Base-by-base conservation (phyloP, 2,797 vertebrate genomes). In the Characodon lateralis region DNA sequence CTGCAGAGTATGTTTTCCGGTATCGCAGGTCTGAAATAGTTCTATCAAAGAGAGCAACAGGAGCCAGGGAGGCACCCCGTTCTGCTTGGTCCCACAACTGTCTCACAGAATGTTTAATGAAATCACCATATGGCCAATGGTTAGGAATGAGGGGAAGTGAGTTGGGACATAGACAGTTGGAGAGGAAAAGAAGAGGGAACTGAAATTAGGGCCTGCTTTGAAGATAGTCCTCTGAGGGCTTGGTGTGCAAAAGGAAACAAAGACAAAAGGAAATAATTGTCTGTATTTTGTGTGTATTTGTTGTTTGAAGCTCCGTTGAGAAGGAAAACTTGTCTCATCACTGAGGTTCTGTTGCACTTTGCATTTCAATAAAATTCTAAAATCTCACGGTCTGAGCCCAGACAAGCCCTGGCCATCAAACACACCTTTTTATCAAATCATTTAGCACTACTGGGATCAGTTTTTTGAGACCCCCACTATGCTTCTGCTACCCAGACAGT, bases 1-100 rank as follows among this genome's bases (percentile, higher is more conserved):
- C 24, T 24, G 48, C 65, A 61, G 76, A 31, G 78, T 77, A 69
- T 78, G 76, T 81, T 90, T 90, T 88, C 89, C 81, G 28, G 74
- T 83, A 79, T 90, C 77, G 73, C 76, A 51, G 80, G 46, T 90
- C 87, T 75, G 70, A 93, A 93, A 92, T 92, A 91, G 79, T 74
- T 63, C 70, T 5, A 70, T 91, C 86, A 87, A 76, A 89, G 72
- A 78, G 48, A 69, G 80, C 7, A 79, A 73, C 81, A 84, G 87
- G 71, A 89, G 85, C 82, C 89, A 86, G 50, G 74, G 43, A 88
- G 89, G 87, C 86, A 91, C 89, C 89, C 82, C 72, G 80, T 82
- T 68, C 68, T 28, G 58, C 59, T 83, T 59, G 24, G 75, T 81
- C 79, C 56, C 77, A 63, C 73, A 79, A 43, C 78, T 20, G 78